phyloP scores from a whole-genome alignment of 64 coral and sea anemone species.

The Pocillopora damicornis region DNA sequence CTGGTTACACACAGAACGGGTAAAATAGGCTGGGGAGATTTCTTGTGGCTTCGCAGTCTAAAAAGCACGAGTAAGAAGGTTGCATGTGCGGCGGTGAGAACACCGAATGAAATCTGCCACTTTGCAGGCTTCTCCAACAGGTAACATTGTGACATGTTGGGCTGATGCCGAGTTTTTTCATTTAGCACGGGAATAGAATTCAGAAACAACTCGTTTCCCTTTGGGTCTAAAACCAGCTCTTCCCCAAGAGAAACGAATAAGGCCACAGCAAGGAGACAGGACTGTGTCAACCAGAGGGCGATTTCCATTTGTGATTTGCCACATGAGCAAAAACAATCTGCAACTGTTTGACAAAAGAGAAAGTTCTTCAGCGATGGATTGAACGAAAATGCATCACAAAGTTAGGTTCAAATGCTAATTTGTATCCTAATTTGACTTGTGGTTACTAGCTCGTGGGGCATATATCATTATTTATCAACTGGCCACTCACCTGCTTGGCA shows the following conservation, averaged over 20 bases:
- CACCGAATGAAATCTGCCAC: constrained; percentile 21
- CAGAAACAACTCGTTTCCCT: neutral
- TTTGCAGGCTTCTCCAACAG: neutral
- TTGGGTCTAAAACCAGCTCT: neutral
- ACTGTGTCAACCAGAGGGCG: neutral
- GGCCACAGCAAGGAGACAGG: neutral
- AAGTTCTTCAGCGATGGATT: neutral
- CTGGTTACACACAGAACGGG: neutral
- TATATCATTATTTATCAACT: constrained; percentile 2
- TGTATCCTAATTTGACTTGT: neutral
- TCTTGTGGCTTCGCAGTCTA: neutral
- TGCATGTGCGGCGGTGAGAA: neutral
- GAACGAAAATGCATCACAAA: neutral
- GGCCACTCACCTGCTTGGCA: neutral
- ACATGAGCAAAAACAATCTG: neutral
- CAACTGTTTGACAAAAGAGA: neutral
- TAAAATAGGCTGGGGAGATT: neutral
- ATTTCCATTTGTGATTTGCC: neutral
- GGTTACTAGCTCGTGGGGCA: neutral
- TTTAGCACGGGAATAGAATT: neutral
- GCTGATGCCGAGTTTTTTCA: neutral
- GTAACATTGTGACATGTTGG: neutral
- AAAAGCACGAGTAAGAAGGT: neutral
- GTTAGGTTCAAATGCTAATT: neutral
- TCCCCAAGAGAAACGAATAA: constrained; percentile 11